Percentiles rank a stretch among this genome's conserved stretches.
These are phyloP conservation scores for Myopa testacea DNA, from an alignment of 2,888 invertebrate genomes.

Conservation along the genomic window DNA sequence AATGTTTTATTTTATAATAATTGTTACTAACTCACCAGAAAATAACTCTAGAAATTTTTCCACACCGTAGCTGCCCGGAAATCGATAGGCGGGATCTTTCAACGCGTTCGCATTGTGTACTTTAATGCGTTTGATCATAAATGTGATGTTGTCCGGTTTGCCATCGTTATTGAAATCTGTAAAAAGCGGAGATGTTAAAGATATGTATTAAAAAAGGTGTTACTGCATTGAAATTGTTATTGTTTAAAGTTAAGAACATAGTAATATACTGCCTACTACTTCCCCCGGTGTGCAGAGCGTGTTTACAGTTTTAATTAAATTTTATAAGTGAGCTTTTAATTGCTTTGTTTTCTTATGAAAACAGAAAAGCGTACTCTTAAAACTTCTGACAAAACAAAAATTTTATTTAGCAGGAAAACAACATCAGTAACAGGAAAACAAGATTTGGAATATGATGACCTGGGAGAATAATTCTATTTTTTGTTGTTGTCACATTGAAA, in stretches of 20 bases:
- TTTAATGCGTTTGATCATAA: constrained; percentile 96
- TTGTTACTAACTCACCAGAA: too few relatives aligned
- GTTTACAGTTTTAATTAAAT: not conserved
- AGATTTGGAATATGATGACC: too few relatives aligned
- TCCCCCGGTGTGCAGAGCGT: not conserved
- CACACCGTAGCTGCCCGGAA: constrained; percentile 95
- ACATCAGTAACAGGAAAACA: too few relatives aligned
- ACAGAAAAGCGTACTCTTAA: too few relatives aligned
- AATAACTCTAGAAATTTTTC: constrained; percentile 98
- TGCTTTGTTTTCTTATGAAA: too few relatives aligned
- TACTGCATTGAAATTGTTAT: too few relatives aligned
- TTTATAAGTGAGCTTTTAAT: too few relatives aligned
- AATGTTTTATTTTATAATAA: too few relatives aligned
- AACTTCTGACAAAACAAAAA: too few relatives aligned
- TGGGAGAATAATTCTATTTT: not conserved
- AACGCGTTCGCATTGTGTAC: constrained; percentile 89
- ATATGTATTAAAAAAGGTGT: too few relatives aligned
- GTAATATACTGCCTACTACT: not conserved
- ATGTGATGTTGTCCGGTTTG: constrained; percentile 90
- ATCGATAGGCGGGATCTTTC: constrained; percentile 87
- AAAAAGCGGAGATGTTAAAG: constrained; percentile 47
- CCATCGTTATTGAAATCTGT: constrained; percentile 94
- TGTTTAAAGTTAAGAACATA: too few relatives aligned
- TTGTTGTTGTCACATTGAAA: constrained; percentile 4
- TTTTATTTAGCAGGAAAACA: too few relatives aligned